phyloP scores from a whole-genome alignment of 2,113 vertebrate species.

The Craseonycteris thonglongyai region DNA sequence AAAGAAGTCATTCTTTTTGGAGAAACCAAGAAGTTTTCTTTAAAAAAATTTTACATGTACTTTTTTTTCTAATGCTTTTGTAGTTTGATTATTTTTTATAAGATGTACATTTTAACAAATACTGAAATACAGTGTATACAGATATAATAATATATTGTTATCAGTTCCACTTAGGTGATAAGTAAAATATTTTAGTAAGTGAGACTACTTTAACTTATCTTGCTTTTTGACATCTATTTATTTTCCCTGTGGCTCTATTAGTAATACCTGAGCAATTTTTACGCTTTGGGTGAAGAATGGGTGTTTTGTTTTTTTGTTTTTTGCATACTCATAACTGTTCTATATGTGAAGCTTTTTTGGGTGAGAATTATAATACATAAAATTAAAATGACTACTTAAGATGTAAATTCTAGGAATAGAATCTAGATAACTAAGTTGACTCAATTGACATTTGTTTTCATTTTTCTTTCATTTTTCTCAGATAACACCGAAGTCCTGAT shows the following conservation, averaged over 20 bases:
- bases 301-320: no score
- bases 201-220: not conserved
- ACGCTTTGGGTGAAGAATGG: not conserved
- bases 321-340: not conserved
- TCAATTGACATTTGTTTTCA: not conserved
- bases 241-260: not conserved
- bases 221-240: not conserved
- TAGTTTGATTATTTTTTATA: not conserved
- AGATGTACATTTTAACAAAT: not conserved
- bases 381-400: not conserved
- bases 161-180: not conserved
- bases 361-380: not conserved
- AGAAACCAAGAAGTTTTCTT: not conserved
- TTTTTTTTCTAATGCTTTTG: not conserved
- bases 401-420: not conserved
- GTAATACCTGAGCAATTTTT: not conserved
- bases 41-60: not conserved
- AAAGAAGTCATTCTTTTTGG: not conserved
- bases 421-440: not conserved
- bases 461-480: slow-evolving; percentile 22
- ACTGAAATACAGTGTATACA: not conserved
- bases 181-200: not conserved
- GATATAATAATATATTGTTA: not conserved
- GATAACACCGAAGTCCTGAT: not conserved
- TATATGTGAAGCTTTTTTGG: not conserved